phyloP scores from a whole-genome alignment of 1,140 invertebrate genomes.

The Bombus difficillimus region DNA sequence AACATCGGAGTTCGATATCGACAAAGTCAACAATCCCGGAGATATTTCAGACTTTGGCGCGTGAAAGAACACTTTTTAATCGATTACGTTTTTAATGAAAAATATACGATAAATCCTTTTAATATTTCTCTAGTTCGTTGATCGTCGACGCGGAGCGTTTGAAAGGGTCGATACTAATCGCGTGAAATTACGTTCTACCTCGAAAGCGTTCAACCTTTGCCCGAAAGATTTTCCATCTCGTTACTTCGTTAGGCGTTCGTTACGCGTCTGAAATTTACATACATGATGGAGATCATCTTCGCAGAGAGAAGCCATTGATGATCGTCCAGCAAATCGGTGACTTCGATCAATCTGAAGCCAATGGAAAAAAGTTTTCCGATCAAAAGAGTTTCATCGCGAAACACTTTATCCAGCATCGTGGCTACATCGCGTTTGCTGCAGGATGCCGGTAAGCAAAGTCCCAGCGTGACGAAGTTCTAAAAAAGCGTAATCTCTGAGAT shows the following conservation, averaged over 20 bases:
- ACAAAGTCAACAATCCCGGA: too few relatives aligned
- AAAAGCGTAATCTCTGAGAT: not conserved
- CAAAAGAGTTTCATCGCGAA: constrained; percentile 66
- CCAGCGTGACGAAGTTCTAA: constrained; percentile 75
- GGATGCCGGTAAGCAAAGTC: constrained; percentile 77
- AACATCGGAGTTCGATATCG: too few relatives aligned
- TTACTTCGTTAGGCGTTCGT: not conserved
- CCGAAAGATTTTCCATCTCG: too few relatives aligned
- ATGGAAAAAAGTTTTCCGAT: constrained; percentile 68
- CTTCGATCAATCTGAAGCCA: constrained; percentile 70
- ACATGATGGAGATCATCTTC: constrained; percentile 51
- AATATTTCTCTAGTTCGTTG: accelerated
- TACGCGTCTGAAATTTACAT: not conserved
- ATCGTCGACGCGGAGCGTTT: accelerated
- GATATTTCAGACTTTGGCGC: too few relatives aligned
- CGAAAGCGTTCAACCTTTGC: too few relatives aligned
- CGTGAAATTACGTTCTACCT: too few relatives aligned
- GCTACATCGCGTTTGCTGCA: constrained; percentile 69
- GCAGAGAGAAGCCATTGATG: constrained; percentile 65
- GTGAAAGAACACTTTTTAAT: too few relatives aligned
- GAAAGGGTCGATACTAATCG: too few relatives aligned
- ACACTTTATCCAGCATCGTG: constrained; percentile 66
- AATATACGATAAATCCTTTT: accelerated
- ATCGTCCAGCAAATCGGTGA: constrained; percentile 71
- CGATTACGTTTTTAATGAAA: too few relatives aligned